Base-by-base conservation (phyloP, 2,888 invertebrate genomes). In the Orthosia gracilis region DNA sequence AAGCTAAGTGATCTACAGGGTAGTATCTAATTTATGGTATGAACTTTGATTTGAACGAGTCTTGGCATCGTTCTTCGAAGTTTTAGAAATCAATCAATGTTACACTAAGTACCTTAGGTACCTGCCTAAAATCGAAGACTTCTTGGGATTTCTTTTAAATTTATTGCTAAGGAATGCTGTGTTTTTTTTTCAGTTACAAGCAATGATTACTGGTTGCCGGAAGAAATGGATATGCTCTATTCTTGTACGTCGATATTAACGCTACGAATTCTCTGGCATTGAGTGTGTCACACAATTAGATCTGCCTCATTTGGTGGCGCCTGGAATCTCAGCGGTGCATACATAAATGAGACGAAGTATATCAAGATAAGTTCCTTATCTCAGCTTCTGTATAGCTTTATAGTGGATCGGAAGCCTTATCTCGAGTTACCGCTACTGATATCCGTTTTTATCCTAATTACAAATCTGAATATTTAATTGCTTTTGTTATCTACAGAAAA, bases 211-310 rank as follows among this genome's bases (percentile, higher is more conserved):
- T 17, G 47, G 61, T 49, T 52, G 12, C 66, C 78, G 80, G 83
- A 82, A 80, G 72, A 78, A 63, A 67, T 49, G 11, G 62, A n/a
- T 18, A n/a, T 13, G 26, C 23, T 68, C 58, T 80, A 78, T 73
- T 78, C 66, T 72, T 12, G 68, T 47, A 18, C 23, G 15, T 47
- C 21, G 23, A 11, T 17, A 58, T 15, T n/a, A 52, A 62, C 61
- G 54, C 58, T 47, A 50, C 49, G 15, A 49, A 81, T 78, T 81
- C 78, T 5, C 66, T 78, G 83, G 83, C 72, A 54, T 52, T 66
- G 72, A 73, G 63, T 69, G 69, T 69, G 79, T 49, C 78, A 58
- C 66, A 49, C 73, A 69, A 69, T 81, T 78, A 82, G 69, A 82
- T 50, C 23, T 69, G 78, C 26, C 23, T 59, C 58, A 40, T 21